Evolutionary conservation across 2,113 vertebrate genomes (phyloP).

Genomic region (Sus scrofa): DNA sequence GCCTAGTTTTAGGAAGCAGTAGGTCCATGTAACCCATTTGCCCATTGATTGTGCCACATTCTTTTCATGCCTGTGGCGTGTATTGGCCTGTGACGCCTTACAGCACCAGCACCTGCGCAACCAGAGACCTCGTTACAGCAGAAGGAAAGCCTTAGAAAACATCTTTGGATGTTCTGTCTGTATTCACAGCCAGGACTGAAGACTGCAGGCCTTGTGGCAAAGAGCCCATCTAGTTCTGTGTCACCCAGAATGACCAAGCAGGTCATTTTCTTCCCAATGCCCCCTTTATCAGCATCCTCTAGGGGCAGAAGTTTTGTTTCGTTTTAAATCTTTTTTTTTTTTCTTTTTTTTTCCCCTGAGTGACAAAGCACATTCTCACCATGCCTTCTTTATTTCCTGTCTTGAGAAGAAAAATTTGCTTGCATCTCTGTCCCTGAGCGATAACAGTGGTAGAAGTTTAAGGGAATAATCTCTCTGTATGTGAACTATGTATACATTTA

Average conservation of each 20-base stretch:
- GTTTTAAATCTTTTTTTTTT: background rate
- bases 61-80: background rate
- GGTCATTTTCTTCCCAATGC: background rate
- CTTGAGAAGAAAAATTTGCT: background rate
- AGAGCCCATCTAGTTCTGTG: background rate
- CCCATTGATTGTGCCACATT: background rate
- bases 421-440: background rate
- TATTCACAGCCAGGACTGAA: background rate
- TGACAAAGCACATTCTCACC: background rate
- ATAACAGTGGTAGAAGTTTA: background rate
- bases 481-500: background rate
- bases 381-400: background rate
- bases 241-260: background rate
- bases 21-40: background rate
- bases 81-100: background rate
- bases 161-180: background rate
- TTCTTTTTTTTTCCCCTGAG: background rate
- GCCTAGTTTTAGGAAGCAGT: background rate
- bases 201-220: background rate
- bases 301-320: constrained; percentile 12
- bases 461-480: background rate
- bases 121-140: background rate
- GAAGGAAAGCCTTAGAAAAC: background rate
- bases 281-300: background rate
- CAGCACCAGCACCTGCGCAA: background rate